phyloP scores from a whole-genome alignment of 2,888 invertebrate genomes.

The Chironomus riparius region DNA sequence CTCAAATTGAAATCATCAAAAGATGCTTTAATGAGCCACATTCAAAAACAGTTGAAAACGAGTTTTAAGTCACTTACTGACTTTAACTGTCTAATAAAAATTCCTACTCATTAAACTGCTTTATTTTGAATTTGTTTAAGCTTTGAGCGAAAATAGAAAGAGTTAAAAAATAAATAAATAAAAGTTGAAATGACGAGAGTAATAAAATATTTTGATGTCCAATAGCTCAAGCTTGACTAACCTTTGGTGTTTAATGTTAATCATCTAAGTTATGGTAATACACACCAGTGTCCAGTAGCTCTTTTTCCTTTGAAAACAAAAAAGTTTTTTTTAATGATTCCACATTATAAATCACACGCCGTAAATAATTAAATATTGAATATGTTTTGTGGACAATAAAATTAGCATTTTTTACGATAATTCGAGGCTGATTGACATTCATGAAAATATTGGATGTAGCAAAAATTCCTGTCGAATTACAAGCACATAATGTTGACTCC shows the following conservation, averaged over 20 bases:
- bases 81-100: background rate
- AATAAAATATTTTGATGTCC: background rate
- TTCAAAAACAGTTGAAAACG: no score
- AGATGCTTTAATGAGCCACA: no score
- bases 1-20: background rate
- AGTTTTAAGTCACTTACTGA: background rate
- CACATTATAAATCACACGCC: background rate
- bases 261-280: background rate
- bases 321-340: constrained; percentile 1
- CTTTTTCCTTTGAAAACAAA: background rate
- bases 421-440: background rate
- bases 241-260: background rate
- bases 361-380: background rate
- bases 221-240: background rate
- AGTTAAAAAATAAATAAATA: background rate
- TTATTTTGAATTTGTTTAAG: background rate
- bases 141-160: background rate
- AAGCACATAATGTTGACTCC: background rate
- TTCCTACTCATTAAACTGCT: background rate
- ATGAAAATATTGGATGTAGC: background rate
- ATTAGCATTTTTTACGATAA: background rate
- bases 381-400: background rate
- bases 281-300: background rate
- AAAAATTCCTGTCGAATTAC: no score
- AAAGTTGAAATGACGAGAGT: background rate